Conservation (phyloP, 2,113 vertebrate species). For the Cottus gobio region DNA sequence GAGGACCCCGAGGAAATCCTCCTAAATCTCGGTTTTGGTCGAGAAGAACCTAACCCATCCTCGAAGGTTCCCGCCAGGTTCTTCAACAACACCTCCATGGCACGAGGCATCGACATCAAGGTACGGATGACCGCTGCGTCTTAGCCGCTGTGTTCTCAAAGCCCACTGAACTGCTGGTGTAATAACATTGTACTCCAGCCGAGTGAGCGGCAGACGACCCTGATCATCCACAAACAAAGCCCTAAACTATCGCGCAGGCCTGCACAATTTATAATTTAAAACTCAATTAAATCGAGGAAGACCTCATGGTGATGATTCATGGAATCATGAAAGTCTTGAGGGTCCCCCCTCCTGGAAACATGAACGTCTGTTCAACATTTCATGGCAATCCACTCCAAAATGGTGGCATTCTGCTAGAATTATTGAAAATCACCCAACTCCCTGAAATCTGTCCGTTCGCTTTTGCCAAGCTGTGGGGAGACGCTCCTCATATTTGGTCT, state of each 20-base stretch:
- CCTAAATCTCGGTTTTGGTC: slow-evolving; percentile 96
- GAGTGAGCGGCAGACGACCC: neutral
- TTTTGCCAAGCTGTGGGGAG: too few species aligned
- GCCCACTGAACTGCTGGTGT: neutral
- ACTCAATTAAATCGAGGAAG: neutral
- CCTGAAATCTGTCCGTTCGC: too few species aligned
- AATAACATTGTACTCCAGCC: neutral
- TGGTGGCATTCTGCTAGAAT: neutral
- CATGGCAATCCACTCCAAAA: neutral
- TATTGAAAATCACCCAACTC: too few species aligned
- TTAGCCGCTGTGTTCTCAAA: neutral
- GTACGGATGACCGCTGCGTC: slow-evolving; percentile 17
- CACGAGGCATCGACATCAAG: slow-evolving; percentile 98
- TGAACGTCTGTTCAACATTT: neutral
- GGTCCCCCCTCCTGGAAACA: too few species aligned
- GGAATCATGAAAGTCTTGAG: neutral
- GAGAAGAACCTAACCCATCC: slow-evolving; percentile 95
- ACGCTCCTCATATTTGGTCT: neutral
- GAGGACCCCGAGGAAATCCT: slow-evolving; percentile 98
- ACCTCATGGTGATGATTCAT: neutral
- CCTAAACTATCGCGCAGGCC: too few species aligned
- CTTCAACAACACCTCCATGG: slow-evolving; percentile 90
- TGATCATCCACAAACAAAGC: neutral
- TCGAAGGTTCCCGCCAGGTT: slow-evolving; percentile 95
- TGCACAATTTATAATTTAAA: neutral